Evolutionary conservation across 2,113 vertebrate genomes (phyloP).

Genomic region (Empidonax alnorum): DNA sequence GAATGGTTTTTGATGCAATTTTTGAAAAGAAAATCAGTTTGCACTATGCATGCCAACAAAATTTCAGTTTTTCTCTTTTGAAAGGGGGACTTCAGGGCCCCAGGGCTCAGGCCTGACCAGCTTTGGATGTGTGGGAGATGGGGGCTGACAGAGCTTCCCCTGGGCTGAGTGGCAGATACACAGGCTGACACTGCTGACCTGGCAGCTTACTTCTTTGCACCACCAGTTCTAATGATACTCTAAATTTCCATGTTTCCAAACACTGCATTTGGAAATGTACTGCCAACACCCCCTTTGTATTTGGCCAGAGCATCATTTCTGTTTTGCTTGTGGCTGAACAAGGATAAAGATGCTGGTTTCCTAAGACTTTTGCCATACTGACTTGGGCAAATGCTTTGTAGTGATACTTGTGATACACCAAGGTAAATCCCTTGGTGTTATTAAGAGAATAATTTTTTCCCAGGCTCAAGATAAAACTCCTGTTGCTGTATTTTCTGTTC

Average conservation of each 20-base stretch:
- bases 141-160: neutral
- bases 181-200: neutral
- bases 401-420: neutral
- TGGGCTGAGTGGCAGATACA: neutral
- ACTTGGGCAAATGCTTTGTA: neutral
- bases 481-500: neutral
- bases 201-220: neutral
- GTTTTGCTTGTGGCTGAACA: neutral
- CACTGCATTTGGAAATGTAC: neutral
- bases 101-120: accelerated
- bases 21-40: neutral
- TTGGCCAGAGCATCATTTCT: neutral
- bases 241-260: neutral
- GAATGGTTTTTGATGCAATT: neutral
- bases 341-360: neutral
- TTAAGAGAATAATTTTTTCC: neutral
- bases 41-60: accelerated
- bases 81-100: neutral
- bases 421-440: neutral
- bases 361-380: neutral
- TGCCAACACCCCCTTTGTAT: neutral
- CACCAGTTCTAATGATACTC: neutral
- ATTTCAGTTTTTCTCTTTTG: neutral
- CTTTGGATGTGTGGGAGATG: neutral
- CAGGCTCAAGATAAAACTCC: neutral